Conservation (phyloP, 2,888 invertebrate genomes). For the Drosophila antonietae region DNA sequence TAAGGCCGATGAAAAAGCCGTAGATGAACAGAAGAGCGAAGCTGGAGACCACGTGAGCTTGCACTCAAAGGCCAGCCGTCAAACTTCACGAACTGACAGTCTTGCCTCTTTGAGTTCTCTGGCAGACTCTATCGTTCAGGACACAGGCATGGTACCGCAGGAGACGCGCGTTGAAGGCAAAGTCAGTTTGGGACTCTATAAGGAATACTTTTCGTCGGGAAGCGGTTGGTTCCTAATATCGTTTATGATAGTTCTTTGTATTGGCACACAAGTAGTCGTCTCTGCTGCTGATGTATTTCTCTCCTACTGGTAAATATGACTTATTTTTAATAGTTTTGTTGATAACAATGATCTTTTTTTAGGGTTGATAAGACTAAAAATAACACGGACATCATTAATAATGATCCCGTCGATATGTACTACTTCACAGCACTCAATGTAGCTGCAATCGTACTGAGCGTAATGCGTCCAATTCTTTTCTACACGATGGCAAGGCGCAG, state of each 20-base stretch:
- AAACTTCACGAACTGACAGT: slow-evolving; percentile 79
- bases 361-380: slow-evolving; percentile 72
- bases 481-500: slow-evolving; percentile 89
- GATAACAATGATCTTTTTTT: neutral
- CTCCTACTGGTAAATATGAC: slow-evolving; percentile 87
- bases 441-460: slow-evolving; percentile 81
- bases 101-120: slow-evolving; percentile 85
- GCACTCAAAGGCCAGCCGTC: slow-evolving; percentile 56
- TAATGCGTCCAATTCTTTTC: slow-evolving; percentile 84
- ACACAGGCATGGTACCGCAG: slow-evolving; percentile 83
- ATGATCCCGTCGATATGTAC: slow-evolving; percentile 82
- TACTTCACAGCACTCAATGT: slow-evolving; percentile 85
- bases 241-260: slow-evolving; percentile 87
- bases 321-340: neutral
- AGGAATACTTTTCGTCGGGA: slow-evolving; percentile 89
- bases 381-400: slow-evolving; percentile 14
- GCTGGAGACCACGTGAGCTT: slow-evolving; percentile 34
- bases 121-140: slow-evolving; percentile 78
- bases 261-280: slow-evolving; percentile 88
- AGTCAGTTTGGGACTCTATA: slow-evolving; percentile 87
- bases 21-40: slow-evolving; percentile 66
- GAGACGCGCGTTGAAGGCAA: slow-evolving; percentile 88
- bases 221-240: slow-evolving; percentile 87
- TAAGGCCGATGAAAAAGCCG: slow-evolving; percentile 74
- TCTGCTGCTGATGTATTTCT: slow-evolving; percentile 92